A percentile compares a stretch with the other conserved stretches of the same genome.
These are phyloP conservation scores for Phymanthus crucifer DNA, from an alignment of 92 coral and sea anemone species.

Conservation along the genomic window DNA sequence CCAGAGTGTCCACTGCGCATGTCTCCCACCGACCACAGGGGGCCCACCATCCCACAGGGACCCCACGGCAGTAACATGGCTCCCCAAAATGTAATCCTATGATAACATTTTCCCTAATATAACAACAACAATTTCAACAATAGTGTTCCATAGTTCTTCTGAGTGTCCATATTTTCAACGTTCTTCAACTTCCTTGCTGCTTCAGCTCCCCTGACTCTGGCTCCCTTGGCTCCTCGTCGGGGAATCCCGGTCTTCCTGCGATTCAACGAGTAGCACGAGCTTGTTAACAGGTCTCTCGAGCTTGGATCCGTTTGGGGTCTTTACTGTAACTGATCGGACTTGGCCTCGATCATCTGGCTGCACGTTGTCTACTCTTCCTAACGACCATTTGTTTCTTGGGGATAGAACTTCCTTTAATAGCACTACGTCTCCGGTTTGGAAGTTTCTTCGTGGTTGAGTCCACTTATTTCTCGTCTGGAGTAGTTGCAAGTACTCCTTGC, in stretches of 20 bases:
- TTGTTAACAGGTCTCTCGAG: slow-evolving; percentile 56
- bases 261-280: slow-evolving; percentile 44
- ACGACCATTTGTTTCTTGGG: slow-evolving; percentile 44
- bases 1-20: no score
- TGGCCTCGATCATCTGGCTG: slow-evolving; percentile 40
- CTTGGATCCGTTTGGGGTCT: slow-evolving; percentile 35
- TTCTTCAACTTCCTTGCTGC: no score
- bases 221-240: slow-evolving; percentile 49
- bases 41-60: background rate
- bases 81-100: slow-evolving; percentile 42
- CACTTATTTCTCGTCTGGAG: slow-evolving; percentile 44
- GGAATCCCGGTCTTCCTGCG: slow-evolving; percentile 50
- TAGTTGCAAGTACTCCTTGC: slow-evolving; percentile 51
- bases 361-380: slow-evolving; percentile 34
- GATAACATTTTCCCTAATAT: slow-evolving; percentile 24
- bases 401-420: slow-evolving; percentile 41
- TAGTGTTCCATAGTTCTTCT: no score
- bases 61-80: slow-evolving; percentile 42
- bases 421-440: slow-evolving; percentile 38
- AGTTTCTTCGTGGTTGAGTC: slow-evolving; percentile 44
- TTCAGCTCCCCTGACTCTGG: no score
- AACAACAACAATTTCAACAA: background rate
- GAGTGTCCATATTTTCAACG: no score
- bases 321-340: slow-evolving; percentile 37
- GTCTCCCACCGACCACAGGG: no score